A percentile compares a stretch with the other conserved stretches of the same genome.
Evolutionary conservation across 2,113 vertebrate species (phyloP).

Genomic region (Gorsachius goisagi): DNA sequence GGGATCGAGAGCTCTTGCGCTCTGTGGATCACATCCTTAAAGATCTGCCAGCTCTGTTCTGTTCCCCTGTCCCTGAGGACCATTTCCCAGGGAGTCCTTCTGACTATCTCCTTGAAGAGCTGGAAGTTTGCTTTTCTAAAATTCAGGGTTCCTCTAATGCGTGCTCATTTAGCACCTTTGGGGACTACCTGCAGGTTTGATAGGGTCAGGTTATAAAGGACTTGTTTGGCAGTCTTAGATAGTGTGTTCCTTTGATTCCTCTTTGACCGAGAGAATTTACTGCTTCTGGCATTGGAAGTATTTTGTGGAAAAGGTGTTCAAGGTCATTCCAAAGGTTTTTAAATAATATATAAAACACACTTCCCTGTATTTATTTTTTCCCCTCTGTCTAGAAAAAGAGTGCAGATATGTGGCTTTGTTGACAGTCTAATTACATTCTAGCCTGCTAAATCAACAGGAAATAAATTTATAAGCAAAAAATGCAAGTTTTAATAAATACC

Average conservation of each 20-base stretch:
- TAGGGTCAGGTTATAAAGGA: background rate
- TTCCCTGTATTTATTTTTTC: background rate
- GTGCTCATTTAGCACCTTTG: background rate
- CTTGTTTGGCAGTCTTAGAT: constrained; percentile 13
- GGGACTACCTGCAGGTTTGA: background rate
- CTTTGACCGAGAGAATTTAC: constrained; percentile 45
- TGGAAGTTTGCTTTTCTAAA: too few relatives aligned
- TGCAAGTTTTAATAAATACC: background rate
- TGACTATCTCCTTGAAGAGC: too few relatives aligned
- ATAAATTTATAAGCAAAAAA: background rate
- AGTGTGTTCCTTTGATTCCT: constrained; percentile 41
- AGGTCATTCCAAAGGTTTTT: constrained; percentile 24
- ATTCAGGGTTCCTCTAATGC: background rate
- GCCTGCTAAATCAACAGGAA: background rate
- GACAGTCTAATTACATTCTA: background rate
- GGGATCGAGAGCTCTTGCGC: too few relatives aligned
- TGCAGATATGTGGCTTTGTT: background rate
- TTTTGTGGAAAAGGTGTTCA: constrained; percentile 33
- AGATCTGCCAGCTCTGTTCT: too few relatives aligned
- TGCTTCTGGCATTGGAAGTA: constrained; percentile 2
- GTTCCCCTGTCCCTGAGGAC: too few relatives aligned
- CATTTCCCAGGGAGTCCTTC: too few relatives aligned
- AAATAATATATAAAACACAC: constrained; percentile 22
- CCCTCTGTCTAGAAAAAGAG: background rate
- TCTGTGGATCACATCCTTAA: too few relatives aligned